phyloP scores from a whole-genome alignment of 1,140 invertebrate genomes.

The Meteorus sp. region DNA sequence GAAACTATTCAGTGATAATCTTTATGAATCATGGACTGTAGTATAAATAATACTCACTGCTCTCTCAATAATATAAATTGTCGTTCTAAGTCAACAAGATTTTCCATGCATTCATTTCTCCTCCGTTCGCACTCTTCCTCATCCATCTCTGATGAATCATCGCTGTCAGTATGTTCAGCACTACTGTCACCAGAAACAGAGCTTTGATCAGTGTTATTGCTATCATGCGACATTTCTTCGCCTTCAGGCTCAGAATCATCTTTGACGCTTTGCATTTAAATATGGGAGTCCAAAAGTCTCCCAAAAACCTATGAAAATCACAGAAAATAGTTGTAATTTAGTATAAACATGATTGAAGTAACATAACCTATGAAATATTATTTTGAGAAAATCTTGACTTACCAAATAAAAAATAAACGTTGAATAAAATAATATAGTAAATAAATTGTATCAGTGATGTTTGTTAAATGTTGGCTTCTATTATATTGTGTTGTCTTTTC shows the following conservation, averaged over 20 bases:
- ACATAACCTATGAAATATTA: no score
- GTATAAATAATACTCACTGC: constrained; percentile 63
- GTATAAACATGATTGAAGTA: no score
- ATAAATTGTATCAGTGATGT: no score
- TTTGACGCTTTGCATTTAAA: constrained; percentile 53
- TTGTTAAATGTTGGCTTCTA: no score
- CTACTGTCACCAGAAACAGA: constrained; percentile 69
- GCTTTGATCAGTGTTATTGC: constrained; percentile 55
- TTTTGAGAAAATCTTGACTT: no score
- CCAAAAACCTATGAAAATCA: constrained; percentile 2
- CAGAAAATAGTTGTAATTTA: not conserved
- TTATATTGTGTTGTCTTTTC: no score
- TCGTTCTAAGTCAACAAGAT: constrained; percentile 83
- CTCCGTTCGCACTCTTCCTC: constrained; percentile 87
- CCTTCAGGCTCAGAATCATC: constrained; percentile 56
- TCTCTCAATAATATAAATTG: constrained; percentile 87
- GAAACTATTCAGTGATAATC: no score
- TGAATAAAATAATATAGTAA: no score
- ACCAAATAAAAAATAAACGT: no score
- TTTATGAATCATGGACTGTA: no score
- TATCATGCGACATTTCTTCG: constrained; percentile 58
- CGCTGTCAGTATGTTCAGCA: constrained; percentile 74
- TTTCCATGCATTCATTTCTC: constrained; percentile 80
- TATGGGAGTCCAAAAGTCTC: not conserved
- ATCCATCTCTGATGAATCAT: constrained; percentile 88